Percentiles rank a stretch among this genome's conserved stretches.
These are phyloP conservation scores for Toxotes lorentzi DNA, from an alignment of 2,797 vertebrate species.

Conservation along the genomic window DNA sequence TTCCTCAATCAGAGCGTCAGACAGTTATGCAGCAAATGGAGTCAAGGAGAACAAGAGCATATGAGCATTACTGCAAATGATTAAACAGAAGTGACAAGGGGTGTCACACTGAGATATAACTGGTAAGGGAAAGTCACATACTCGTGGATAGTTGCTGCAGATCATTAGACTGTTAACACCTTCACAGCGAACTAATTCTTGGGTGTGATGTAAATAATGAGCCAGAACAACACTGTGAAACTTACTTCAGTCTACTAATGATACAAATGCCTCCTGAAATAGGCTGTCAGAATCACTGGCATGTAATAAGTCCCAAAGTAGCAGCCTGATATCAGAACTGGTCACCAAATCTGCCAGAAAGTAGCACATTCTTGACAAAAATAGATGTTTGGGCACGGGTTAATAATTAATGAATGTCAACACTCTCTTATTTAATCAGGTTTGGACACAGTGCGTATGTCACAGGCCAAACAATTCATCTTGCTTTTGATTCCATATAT, in stretches of 20 bases:
- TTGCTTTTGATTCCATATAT: conserved; percentile 20
- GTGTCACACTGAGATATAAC: conserved; percentile 24
- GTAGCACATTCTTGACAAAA: conserved; percentile 52
- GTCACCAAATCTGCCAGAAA: conserved; percentile 50
- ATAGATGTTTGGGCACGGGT: conserved; percentile 37
- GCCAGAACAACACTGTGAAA: conserved; percentile 21
- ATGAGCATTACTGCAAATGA: conserved; percentile 3
- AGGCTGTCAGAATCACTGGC: conserved; percentile 42
- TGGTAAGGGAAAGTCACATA: conserved; percentile 1
- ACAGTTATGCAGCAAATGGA: conserved; percentile 8
- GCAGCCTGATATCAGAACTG: conserved; percentile 33
- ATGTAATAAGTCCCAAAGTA: conserved; percentile 41
- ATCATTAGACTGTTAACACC: conserved; percentile 25
- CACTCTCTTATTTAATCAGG: conserved; percentile 31
- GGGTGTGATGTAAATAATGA: conserved; percentile 39
- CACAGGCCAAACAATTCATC: conserved; percentile 45
- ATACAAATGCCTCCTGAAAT: conserved; percentile 43
- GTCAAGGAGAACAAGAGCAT: conserved; percentile 1
- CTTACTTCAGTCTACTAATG: conserved; percentile 39
- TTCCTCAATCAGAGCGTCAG: conserved; percentile 5
- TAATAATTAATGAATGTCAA: conserved; percentile 57
- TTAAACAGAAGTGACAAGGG: conserved; percentile 21
- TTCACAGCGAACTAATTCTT: conserved; percentile 34
- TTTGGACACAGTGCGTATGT: conserved; percentile 47
- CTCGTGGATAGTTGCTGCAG: background rate